Conservation (phyloP, 2,888 invertebrate species). For the Luffia ferchaultella region DNA sequence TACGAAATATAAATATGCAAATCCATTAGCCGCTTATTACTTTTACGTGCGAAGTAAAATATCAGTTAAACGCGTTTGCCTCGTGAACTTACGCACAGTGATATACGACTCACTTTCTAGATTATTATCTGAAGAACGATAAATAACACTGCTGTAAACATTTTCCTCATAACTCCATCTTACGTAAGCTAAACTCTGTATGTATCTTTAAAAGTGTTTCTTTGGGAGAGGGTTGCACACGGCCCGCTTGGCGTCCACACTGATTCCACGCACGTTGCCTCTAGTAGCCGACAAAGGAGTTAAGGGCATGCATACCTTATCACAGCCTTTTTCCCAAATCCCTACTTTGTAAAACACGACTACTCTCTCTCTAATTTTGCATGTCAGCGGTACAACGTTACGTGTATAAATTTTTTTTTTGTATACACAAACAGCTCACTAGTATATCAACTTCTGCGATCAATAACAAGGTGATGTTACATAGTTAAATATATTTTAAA, state of each 20-base stretch:
- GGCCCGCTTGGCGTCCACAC: slow-evolving; percentile 15
- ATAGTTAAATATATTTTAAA: too few relatives aligned
- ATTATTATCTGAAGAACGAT: not conserved
- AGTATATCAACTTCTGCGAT: too few relatives aligned
- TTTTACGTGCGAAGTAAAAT: too few relatives aligned
- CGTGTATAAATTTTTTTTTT: too few relatives aligned
- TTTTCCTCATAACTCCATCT: not conserved
- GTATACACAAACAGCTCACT: too few relatives aligned
- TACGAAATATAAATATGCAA: too few relatives aligned
- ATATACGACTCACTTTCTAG: not conserved
- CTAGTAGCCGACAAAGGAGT: slow-evolving; percentile 62
- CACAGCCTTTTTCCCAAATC: slow-evolving; percentile 58
- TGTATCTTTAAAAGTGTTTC: not conserved
- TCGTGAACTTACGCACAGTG: not conserved
- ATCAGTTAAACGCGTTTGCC: not conserved
- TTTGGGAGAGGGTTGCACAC: not conserved
- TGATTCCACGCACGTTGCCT: slow-evolving; percentile 59
- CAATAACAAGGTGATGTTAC: too few relatives aligned
- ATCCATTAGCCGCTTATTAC: too few relatives aligned
- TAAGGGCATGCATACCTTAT: slow-evolving; percentile 61
- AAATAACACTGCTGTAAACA: not conserved
- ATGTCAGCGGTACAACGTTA: slow-evolving; percentile 24
- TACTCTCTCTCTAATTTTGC: slow-evolving; percentile 39
- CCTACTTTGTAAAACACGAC: slow-evolving; percentile 57
- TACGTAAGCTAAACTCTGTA: not conserved